phyloP scores from a whole-genome alignment of 2,113 vertebrate genomes.

The Eudorcas thomsonii region DNA sequence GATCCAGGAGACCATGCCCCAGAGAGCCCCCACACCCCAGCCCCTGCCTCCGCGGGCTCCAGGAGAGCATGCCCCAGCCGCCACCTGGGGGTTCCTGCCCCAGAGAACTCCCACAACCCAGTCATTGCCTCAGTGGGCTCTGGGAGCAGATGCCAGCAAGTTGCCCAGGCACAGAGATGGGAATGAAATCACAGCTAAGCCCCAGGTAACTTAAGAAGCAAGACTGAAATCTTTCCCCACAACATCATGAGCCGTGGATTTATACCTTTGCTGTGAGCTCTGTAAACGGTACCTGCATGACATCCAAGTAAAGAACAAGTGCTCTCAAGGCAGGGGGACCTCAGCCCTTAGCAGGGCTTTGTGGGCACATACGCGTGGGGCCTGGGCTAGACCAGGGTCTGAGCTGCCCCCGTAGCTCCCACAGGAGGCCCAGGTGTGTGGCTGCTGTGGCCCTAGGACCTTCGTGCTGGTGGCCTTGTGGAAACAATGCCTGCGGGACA shows the following conservation, averaged over 20 bases:
- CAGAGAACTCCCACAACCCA: background rate
- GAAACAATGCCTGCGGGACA: background rate
- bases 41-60: background rate
- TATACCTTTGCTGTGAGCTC: background rate
- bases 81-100: background rate
- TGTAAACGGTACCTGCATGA: background rate
- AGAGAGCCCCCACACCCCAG: background rate
- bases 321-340: background rate
- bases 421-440: background rate
- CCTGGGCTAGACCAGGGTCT: background rate
- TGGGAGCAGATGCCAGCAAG: background rate
- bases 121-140: background rate
- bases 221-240: background rate
- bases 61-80: background rate
- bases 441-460: background rate
- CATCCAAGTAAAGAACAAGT: background rate
- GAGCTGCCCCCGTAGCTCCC: background rate
- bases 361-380: accelerated
- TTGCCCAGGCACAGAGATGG: background rate
- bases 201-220: background rate
- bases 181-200: background rate
- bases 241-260: background rate
- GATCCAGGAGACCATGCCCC: too few relatives aligned
- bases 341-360: background rate
- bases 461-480: background rate